Percentiles rank a stretch among this genome's conserved stretches.
Evolutionary conservation across 92 coral and sea anemone species (phyloP).

Genomic region (Porites rus): DNA sequence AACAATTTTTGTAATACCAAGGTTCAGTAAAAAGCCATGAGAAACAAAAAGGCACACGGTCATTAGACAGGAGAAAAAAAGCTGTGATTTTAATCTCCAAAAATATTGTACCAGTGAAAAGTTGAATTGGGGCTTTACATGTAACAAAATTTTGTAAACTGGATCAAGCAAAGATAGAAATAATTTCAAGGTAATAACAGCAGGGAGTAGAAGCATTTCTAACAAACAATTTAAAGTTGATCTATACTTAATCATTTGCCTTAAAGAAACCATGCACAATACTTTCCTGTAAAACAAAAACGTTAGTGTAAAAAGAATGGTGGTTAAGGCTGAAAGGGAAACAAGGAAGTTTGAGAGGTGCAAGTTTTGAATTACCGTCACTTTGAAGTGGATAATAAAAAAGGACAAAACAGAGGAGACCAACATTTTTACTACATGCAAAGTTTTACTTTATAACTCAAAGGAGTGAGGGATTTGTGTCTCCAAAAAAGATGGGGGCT

Average conservation of each 20-base stretch:
- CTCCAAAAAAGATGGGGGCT: neutral
- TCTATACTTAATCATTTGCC: too few species aligned
- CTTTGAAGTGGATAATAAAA: constrained; percentile 5
- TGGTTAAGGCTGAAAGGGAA: neutral
- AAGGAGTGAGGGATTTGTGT: neutral
- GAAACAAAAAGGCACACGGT: too few species aligned
- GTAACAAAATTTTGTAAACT: too few species aligned
- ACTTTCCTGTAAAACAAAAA: constrained; percentile 2
- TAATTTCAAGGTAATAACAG: too few species aligned
- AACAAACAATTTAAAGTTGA: too few species aligned
- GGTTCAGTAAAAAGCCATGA: neutral
- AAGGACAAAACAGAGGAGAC: constrained; percentile 2
- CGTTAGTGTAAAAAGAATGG: neutral
- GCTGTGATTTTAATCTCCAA: too few species aligned
- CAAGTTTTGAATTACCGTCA: neutral
- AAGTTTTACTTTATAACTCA: neutral
- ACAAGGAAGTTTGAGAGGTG: constrained; percentile 21
- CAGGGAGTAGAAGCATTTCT: too few species aligned
- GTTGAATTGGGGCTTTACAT: too few species aligned
- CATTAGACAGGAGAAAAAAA: too few species aligned
- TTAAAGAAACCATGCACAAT: neutral
- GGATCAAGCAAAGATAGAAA: too few species aligned
- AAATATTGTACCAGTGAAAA: too few species aligned
- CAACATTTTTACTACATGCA: neutral
- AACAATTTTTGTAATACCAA: constrained; percentile 2